Base-by-base conservation (phyloP, 2,113 vertebrate genomes). In the Catharus minimus region DNA sequence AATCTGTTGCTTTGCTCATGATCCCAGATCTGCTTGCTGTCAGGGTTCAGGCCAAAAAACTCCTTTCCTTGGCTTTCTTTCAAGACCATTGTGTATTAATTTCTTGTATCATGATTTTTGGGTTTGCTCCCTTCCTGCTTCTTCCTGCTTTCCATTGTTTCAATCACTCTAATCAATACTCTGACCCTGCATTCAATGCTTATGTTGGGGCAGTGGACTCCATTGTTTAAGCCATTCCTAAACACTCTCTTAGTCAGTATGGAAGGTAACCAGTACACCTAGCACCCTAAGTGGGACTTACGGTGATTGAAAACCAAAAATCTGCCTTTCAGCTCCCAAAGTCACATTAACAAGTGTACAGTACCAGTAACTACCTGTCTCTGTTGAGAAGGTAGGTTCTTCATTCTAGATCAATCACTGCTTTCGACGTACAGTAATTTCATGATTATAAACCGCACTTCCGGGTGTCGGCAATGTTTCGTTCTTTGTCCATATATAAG, bases 31-130 rank as follows among this genome's bases (percentile, higher is more conserved):
- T 79, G 86, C 57, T 67, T 67, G 84, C 62, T 19, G 26, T 53
- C 89, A 75, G 43, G 21, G 55, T 71, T 77, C 57, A 75, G 61
- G 57, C 86, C 38, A 84, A 27, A 92, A 90, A 36, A 26, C 55
- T 82, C 46, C 33, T 57, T 87, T 66, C 50, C 43, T 53, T 85
- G 91, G 78, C 66, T 85, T 79, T 33, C 43, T 87, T 92, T 91
- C 89, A 93, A 91, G 71, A 58, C 50, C 62, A 87, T 87, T 92
- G 84, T 90, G 53, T 61, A 61, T 75, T 89, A 13, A 75, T 72
- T 90, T 90, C 71, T 94, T 50, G 41, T 55, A 90, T 32, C 50
- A 46, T 5, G 7, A 55, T 55, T 92, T 89, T 43, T 47, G 49
- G 18, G 58, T 57, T 87, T 87, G 22, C 33, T 92, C 82, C 82